Conservation (phyloP, 2,113 vertebrate genomes). For the Okapia johnstoni region DNA sequence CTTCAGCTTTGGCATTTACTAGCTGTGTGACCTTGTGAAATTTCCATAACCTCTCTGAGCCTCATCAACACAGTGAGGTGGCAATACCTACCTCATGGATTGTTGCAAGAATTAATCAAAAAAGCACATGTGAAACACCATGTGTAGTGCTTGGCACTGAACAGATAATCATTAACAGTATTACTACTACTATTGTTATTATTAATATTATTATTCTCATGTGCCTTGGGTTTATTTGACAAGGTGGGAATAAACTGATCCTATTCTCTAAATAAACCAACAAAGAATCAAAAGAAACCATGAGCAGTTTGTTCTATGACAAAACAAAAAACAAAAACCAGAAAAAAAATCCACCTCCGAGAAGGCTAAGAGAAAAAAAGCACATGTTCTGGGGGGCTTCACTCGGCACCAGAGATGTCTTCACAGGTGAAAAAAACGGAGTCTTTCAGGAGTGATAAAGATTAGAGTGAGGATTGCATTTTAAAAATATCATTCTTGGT, state of each 20-base stretch:
- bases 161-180: not conserved
- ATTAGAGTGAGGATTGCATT: not conserved
- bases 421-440: not conserved
- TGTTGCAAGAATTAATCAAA: not conserved
- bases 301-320: slow-evolving; percentile 30
- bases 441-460: not conserved
- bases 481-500: slow-evolving; percentile 18
- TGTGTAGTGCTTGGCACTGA: not conserved
- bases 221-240: not conserved
- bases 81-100: not conserved
- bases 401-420: not conserved
- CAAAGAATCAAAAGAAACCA: slow-evolving; percentile 13
- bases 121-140: not conserved
- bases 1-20: not conserved
- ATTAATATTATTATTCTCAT: not conserved
- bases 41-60: not conserved
- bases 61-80: not conserved
- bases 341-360: not conserved
- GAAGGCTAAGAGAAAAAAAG: not conserved
- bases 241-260: not conserved
- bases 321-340: not conserved
- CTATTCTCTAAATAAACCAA: slow-evolving; percentile 44
- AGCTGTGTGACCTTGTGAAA: not conserved
- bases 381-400: not conserved
- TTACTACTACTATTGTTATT: not conserved